Conservation (phyloP, 30 jellyfish, hydroid and myxozoan species). For the Haliclystus octoradiatus region DNA sequence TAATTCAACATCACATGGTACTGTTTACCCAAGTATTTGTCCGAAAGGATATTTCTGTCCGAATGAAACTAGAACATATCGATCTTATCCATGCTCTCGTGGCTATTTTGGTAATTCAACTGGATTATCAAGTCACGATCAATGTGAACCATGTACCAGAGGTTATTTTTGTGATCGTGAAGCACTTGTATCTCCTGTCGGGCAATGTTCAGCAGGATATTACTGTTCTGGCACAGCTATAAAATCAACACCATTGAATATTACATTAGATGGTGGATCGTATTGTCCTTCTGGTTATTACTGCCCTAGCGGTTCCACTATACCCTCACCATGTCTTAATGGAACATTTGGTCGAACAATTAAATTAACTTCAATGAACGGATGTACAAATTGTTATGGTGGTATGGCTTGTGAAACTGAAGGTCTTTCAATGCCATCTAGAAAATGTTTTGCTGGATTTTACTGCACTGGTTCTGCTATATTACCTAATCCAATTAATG, state of each 20-base stretch:
- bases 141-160: slow-evolving; percentile 95
- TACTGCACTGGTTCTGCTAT: slow-evolving; percentile 76
- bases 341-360: slow-evolving; percentile 81
- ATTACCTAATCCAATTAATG: slow-evolving; percentile 33
- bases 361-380: slow-evolving; percentile 34
- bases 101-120: slow-evolving; percentile 87
- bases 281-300: slow-evolving; percentile 85
- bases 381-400: slow-evolving; percentile 80
- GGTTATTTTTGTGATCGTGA: slow-evolving; percentile 88
- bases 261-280: slow-evolving; percentile 91
- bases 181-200: slow-evolving; percentile 64
- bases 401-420: slow-evolving; percentile 82
- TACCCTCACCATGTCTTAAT: slow-evolving; percentile 71
- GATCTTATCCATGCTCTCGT: slow-evolving; percentile 65
- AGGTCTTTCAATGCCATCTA: slow-evolving; percentile 75
- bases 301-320: slow-evolving; percentile 69
- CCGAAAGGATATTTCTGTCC: slow-evolving; percentile 95
- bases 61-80: slow-evolving; percentile 64
- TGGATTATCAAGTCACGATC: slow-evolving; percentile 64
- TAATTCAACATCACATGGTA: slow-evolving; percentile 76
- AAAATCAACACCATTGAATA: slow-evolving; percentile 58
- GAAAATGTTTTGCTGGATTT: slow-evolving; percentile 81
- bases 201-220: slow-evolving; percentile 78
- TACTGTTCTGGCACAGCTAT: slow-evolving; percentile 76
- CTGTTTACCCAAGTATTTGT: slow-evolving; percentile 52